These are phyloP conservation scores for Notothenia coriiceps DNA, from an alignment of 2,113 vertebrate species.

Conservation along the genomic window DNA sequence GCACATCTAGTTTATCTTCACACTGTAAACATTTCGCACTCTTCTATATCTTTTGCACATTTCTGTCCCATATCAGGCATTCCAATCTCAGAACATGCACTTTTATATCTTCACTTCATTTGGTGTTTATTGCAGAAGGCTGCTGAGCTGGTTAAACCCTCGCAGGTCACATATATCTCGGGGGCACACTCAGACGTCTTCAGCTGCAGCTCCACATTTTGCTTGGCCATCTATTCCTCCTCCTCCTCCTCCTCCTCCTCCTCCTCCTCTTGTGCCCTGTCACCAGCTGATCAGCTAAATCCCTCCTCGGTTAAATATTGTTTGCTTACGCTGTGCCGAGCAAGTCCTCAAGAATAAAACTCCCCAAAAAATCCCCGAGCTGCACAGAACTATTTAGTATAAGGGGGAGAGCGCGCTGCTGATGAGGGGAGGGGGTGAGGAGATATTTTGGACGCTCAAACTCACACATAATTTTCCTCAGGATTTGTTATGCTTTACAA, in stretches of 20 bases:
- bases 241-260: not conserved
- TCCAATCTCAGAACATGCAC: not conserved
- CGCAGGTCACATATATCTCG: slow-evolving; percentile 61
- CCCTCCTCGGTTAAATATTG: slow-evolving; percentile 53
- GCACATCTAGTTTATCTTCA: too few species aligned
- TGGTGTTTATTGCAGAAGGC: slow-evolving; percentile 44
- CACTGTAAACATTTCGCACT: too few species aligned
- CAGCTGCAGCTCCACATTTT: slow-evolving; percentile 46
- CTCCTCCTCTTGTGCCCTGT: not conserved
- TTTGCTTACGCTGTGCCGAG: slow-evolving; percentile 52
- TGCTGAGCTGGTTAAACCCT: slow-evolving; percentile 58
- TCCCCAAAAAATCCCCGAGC: not conserved
- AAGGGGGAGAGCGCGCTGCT: slow-evolving; percentile 2
- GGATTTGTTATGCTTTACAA: slow-evolving; percentile 61
- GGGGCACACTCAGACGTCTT: slow-evolving; percentile 68
- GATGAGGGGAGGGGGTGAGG: slow-evolving; percentile 25
- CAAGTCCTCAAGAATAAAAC: slow-evolving; percentile 44
- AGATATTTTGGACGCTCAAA: slow-evolving; percentile 54
- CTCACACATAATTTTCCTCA: slow-evolving; percentile 55
- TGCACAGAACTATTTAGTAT: slow-evolving; percentile 41
- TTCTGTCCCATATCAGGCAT: too few species aligned
- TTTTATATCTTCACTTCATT: slow-evolving; percentile 18
- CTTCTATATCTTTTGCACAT: too few species aligned
- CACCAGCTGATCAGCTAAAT: slow-evolving; percentile 67
- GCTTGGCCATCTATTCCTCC: slow-evolving; percentile 53